Conservation (phyloP, 2,113 vertebrate species). For the Synchiropus splendidus region DNA sequence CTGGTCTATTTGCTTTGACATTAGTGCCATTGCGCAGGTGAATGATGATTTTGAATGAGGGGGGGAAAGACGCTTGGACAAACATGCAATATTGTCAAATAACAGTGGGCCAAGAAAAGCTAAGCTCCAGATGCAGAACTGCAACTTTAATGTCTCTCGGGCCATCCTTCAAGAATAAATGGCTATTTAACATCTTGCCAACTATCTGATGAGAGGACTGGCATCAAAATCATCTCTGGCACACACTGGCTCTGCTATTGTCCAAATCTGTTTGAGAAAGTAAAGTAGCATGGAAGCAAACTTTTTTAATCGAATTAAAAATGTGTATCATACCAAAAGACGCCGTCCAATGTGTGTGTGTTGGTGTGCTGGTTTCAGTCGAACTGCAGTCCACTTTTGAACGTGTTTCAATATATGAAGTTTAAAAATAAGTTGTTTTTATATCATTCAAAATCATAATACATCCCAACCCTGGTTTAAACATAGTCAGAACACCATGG, state of each 20-base stretch:
- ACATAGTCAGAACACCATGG: too few species aligned
- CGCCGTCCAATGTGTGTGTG: too few species aligned
- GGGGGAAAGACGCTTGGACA: not conserved
- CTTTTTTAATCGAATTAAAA: too few species aligned
- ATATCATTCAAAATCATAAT: too few species aligned
- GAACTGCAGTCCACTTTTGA: too few species aligned
- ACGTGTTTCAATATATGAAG: too few species aligned
- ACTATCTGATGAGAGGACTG: slow-evolving; percentile 17
- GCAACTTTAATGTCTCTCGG: slow-evolving; percentile 6
- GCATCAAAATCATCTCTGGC: slow-evolving; percentile 16
- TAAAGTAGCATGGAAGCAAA: too few species aligned
- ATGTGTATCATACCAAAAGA: too few species aligned
- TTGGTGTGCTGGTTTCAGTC: too few species aligned
- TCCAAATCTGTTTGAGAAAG: too few species aligned
- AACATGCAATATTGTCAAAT: slow-evolving; percentile 4
- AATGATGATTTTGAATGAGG: slow-evolving; percentile 10
- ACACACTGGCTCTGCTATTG: not conserved
- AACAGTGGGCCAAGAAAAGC: slow-evolving; percentile 13
- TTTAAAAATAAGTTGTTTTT: too few species aligned
- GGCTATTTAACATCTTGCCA: slow-evolving; percentile 16
- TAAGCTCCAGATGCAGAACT: slow-evolving; percentile 22
- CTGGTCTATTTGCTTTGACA: slow-evolving; percentile 10
- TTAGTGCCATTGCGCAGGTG: slow-evolving; percentile 18
- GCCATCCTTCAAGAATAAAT: slow-evolving; percentile 16
- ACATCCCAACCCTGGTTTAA: too few species aligned